Base-by-base conservation (phyloP, 2,888 invertebrate species). In the Archaeoteleia sp. region DNA sequence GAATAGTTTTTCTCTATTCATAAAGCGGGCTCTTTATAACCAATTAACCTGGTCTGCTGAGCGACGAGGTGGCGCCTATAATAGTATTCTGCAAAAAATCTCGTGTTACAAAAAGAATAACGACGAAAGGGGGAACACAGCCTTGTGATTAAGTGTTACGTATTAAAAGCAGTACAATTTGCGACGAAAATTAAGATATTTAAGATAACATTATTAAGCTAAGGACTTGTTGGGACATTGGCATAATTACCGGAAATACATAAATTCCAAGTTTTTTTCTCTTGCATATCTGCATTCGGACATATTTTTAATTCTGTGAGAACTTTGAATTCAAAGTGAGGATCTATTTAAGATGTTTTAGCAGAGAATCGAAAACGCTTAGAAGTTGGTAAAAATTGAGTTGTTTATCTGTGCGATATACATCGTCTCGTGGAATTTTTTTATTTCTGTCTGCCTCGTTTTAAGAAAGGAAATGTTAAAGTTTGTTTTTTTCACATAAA, bases 31-130 rank as follows among this genome's bases (percentile, higher is more conserved):
- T 29, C 12, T 40, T 39, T 30, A 30, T 51, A 51, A 39, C 30
- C 27, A 15, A 51, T 51, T 29, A 51, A 51, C 39, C 39, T 29
- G n/a, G 29, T 15, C 17, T 15, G 15, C 29, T 30, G 10, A 51
- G 39, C 51, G 51, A 51, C 51, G 9, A 25, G 4, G 10, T 51
- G 51, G 51, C 51, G 51, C 51, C 51, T 29, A 17, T 34, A 25
- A 9, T 20, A 46, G 23, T 46, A 46, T 46, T 46, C 15, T 4
- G 23, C 10, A 23, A 45, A 42, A 46, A 46, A 23, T 34, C 12
- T 20, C 34, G 20, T 12, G 17, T 20, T n/a, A 35, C 34, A 35
- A 48, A 35, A 48, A 48, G 45, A 32, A 29, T 1, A 20, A 14
- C 7, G n/a, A n/a, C n/a, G n/a, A n/a, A n/a, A 6, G n/a, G 8